Evolutionary conservation across 92 coral and sea anemone genomes (phyloP).

Genomic region (Pocillopora grandis): DNA sequence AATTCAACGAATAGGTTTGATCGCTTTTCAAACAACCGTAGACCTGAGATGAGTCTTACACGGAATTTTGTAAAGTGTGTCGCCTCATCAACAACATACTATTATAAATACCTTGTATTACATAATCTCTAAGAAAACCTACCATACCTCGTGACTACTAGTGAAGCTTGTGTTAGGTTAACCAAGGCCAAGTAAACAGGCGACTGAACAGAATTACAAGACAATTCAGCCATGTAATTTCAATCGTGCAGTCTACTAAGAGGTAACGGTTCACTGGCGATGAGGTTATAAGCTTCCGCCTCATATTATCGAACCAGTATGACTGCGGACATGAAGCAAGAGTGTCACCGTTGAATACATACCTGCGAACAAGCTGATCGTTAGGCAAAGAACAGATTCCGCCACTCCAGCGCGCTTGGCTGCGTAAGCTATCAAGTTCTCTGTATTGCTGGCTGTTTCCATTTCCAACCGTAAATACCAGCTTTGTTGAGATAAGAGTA

Average conservation of each 20-base stretch:
- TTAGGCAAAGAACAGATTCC: slow-evolving; percentile 79
- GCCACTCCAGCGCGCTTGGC: slow-evolving; percentile 71
- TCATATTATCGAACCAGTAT: neutral
- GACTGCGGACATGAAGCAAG: neutral
- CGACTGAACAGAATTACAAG: neutral
- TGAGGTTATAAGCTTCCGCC: neutral
- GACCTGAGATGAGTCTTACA: no score
- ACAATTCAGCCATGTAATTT: neutral
- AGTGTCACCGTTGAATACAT: neutral
- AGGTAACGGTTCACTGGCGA: neutral
- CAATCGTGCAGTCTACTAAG: no score
- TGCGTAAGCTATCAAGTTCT: slow-evolving; percentile 51
- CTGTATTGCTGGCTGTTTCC: slow-evolving; percentile 5
- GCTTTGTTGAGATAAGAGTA: neutral
- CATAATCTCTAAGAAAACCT: no score
- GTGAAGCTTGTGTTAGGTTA: no score
- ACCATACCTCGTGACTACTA: no score
- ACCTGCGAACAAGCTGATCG: slow-evolving; percentile 78
- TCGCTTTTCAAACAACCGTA: no score
- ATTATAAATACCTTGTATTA: no score
- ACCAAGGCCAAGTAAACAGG: neutral
- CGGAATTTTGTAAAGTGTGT: no score
- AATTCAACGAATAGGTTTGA: no score
- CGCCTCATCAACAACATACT: no score
- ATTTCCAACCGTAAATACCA: neutral